Percentiles rank a stretch among this genome's conserved stretches.
Evolutionary conservation across 2,888 invertebrate genomes (phyloP).

Genomic region (Ariolimax columbianus): DNA sequence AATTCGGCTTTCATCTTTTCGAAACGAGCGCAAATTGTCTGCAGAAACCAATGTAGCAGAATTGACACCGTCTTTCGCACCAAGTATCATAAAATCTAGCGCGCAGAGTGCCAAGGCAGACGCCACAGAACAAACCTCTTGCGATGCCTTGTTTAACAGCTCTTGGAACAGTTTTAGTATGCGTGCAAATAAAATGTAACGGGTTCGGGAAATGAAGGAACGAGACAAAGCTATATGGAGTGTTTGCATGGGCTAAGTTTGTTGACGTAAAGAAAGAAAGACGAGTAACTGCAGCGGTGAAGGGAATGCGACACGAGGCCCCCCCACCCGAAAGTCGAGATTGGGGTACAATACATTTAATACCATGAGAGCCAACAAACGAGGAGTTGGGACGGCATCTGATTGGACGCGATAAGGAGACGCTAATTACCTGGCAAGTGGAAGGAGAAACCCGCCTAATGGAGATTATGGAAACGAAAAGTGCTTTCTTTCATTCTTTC

Average conservation of each 20-base stretch:
- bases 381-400: not conserved
- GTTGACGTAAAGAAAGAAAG: slow-evolving; percentile 25
- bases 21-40: not conserved
- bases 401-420: slow-evolving; percentile 24
- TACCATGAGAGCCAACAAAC: not conserved
- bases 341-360: slow-evolving; percentile 19
- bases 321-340: not conserved
- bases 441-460: not conserved
- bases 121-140: slow-evolving; percentile 9
- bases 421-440: slow-evolving; percentile 25
- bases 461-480: not conserved
- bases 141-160: slow-evolving; percentile 26
- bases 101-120: not conserved
- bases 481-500: not conserved
- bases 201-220: not conserved
- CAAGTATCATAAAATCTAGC: not conserved
- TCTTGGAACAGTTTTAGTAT: slow-evolving; percentile 8
- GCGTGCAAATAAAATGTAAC: slow-evolving; percentile 22
- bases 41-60: not conserved
- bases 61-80: slow-evolving; percentile 6
- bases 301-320: not conserved
- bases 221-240: slow-evolving; percentile 17
- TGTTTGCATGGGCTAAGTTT: slow-evolving; percentile 5
- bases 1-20: slow-evolving; percentile 15
- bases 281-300: not conserved